Evolutionary conservation across 2,888 invertebrate species (phyloP).

Genomic region (Stomorhina lunata): DNA sequence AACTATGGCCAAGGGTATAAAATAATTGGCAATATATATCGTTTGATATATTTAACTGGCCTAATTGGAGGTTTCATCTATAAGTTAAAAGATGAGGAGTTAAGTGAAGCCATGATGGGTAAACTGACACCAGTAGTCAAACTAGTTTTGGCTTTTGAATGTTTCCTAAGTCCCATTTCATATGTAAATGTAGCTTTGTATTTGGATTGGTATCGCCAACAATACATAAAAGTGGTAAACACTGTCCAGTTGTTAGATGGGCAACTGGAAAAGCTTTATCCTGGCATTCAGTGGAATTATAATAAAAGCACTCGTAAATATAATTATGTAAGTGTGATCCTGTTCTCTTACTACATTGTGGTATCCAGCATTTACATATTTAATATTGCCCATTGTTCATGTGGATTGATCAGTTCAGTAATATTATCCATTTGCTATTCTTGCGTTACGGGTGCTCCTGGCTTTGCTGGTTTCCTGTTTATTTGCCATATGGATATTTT

Average conservation of each 20-base stretch:
- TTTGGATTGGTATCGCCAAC: conserved; percentile 68
- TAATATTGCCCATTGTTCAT: conserved; percentile 70
- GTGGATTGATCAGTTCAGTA: conserved; percentile 70
- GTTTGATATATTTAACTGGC: conserved; percentile 59
- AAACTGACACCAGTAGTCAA: conserved; percentile 71
- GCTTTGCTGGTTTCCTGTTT: conserved; percentile 69
- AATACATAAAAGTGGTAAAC: conserved; percentile 69
- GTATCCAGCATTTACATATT: conserved; percentile 69
- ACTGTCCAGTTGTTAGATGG: conserved; percentile 71
- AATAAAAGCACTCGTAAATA: conserved; percentile 71
- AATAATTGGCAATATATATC: conserved; percentile 54
- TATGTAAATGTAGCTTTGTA: conserved; percentile 68
- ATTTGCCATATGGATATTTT: conserved; percentile 74
- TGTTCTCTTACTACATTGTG: conserved; percentile 62
- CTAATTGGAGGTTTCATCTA: conserved; percentile 68
- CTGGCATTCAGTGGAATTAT: conserved; percentile 73
- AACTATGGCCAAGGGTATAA: conserved; percentile 14
- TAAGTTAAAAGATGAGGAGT: conserved; percentile 68
- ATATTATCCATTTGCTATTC: conserved; percentile 71
- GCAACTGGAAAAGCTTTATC: conserved; percentile 68
- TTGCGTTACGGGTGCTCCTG: conserved; percentile 69
- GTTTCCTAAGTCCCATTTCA: conserved; percentile 64
- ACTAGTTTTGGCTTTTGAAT: conserved; percentile 71
- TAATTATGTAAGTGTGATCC: conserved; percentile 59
- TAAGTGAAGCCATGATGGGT: conserved; percentile 69